Evolutionary conservation across 2,888 invertebrate species (phyloP), one percentile per base, ranked within the genome.

Genomic region (Tetheella fluctuosa): DNA sequence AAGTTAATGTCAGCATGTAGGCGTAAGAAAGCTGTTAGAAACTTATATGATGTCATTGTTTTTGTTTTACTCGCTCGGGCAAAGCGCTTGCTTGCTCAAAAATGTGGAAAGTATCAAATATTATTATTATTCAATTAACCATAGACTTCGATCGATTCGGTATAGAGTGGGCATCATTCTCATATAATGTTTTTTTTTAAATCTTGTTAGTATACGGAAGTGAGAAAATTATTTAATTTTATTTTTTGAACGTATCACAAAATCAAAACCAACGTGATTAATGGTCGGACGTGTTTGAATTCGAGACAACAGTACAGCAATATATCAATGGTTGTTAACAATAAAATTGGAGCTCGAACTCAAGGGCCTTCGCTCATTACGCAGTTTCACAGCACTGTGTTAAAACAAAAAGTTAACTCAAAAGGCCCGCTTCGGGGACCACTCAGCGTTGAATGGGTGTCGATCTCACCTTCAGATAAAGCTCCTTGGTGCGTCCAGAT

Each of bases 401-500:
- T 85, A 85, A 88, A 85, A 84, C 80, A 86, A 87, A 83, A 82
- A 78, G 76, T 78, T 71, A 66, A 63, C 76, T 80, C 84, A 88
- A 89, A 88, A 83, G 76, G 74, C 75, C 88, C 85, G 82, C 83
- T 65, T 62, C 64, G 69, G 59, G 30, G 75, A 66, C 69, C 74
- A 74, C 76, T 77, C 71, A 69, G 64, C 74, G 71, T 73, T 83
- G 81, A 85, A 88, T 86, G 82, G 81, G 81, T 86, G 85, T 88
- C 81, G 88, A 91, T 88, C 85, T 79, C 73, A 74, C 76, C 78
- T 76, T 79, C 76, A 80, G 89, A 90, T 91, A 90, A 85, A 68
- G 64, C 74, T 69, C 66, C 67, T 66, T 72, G 68, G 65, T 61
- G 65, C 73, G 72, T 73, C 62, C 69, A 75, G 90, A 90, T 91